Evolutionary conservation across 2,888 invertebrate species (phyloP).

Genomic region (Trypoxylon attenuatum): DNA sequence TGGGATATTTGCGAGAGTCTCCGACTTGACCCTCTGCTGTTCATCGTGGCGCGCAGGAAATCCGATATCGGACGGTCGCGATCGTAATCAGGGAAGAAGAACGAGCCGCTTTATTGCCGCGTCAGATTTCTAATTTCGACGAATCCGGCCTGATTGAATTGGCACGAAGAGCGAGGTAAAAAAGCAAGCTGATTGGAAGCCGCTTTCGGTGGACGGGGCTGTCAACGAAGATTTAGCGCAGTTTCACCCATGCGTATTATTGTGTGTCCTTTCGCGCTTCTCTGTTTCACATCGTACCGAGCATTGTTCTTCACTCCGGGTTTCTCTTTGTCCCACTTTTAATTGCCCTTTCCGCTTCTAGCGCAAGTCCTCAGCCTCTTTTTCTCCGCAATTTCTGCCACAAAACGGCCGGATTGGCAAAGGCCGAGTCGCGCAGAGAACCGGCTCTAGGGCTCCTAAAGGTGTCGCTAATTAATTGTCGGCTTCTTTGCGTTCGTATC

Average conservation of each 20-base stretch:
- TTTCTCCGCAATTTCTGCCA: slow-evolving; percentile 33
- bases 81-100: background rate
- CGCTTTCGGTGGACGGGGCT: background rate
- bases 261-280: slow-evolving; percentile 5
- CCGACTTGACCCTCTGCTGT: background rate
- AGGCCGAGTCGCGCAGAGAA: too few species aligned
- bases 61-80: slow-evolving; percentile 5
- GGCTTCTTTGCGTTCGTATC: background rate
- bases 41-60: slow-evolving; percentile 1
- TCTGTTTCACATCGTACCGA: slow-evolving; percentile 14
- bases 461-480: background rate
- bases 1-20: too few species aligned
- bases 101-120: background rate
- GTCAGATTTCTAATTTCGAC: background rate
- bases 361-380: slow-evolving; percentile 17
- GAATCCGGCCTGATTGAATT: background rate
- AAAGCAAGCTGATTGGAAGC: background rate
- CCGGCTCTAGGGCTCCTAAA: background rate
- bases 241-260: slow-evolving; percentile 22
- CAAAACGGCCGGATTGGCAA: too few species aligned
- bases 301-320: background rate
- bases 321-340: slow-evolving; percentile 33
- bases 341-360: slow-evolving; percentile 27
- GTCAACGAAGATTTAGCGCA: slow-evolving; percentile 20
- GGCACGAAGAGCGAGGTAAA: background rate